Evolutionary conservation across 2,888 invertebrate species (phyloP), one percentile per base, ranked within the genome.

Genomic region (Hymenopus coronatus): DNA sequence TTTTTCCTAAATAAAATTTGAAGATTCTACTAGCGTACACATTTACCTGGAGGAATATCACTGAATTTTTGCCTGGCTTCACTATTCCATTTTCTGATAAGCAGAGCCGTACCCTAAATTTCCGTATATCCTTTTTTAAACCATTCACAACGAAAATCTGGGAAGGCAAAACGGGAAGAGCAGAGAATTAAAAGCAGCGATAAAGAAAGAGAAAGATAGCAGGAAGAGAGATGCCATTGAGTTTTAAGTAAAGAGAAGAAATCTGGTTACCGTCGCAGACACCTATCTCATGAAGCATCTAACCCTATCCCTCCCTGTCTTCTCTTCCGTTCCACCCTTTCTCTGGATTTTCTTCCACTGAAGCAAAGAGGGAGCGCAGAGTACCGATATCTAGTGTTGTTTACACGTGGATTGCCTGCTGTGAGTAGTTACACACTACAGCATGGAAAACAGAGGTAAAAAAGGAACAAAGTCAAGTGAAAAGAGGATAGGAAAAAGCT

Each of bases 191-290:
- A 85, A 85, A 85, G n/a, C 40, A 46, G 85, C n/a, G 54, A 70
- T 70, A 70, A 70, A 70, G 54, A 70, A 70, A 70, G 20, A 25
- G 54, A 6, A 70, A 70, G 25, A 70, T 40, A 70, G 25, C 25
- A 20, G 54, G 25, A 70, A 25, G 54, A 70, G 54, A 70, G 54
- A 70, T 70, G 27, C 27, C 85, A 85, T 46, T 85, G 85, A 54
- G 40, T 46, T 40, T 14, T 85, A 85, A 85, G 85, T 28, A 40
- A 85, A 40, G 85, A 85, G 54, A 85, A 85, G 85, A 85, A 85
- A 85, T 85, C 85, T 85, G 85, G 85, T 85, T 85, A 85, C 85
- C 85, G 85, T 27, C 33, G 46, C 25, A n/a, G 54, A 2, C 46
- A 40, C n/a, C 85, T 85, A 85, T 33, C 46, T 70, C 54, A 20